Evolutionary conservation across 2,797 vertebrate genomes (phyloP), one percentile per base, ranked within the genome.

Genomic region (Micropoecilia bifurca): DNA sequence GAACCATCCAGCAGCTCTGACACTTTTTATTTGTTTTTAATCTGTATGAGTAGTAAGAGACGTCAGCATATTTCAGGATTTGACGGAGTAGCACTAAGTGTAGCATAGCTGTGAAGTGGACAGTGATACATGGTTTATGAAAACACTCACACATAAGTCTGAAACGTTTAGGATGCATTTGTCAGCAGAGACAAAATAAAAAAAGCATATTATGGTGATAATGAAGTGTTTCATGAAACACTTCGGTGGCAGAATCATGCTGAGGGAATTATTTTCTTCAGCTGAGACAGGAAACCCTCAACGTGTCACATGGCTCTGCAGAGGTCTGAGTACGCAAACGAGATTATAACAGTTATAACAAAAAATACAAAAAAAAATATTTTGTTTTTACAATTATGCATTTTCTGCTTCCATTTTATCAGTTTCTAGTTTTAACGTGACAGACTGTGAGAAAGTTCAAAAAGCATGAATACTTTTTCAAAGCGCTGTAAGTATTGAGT

Each of bases 1-100:
- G 75, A 77, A 83, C 84, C 82, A 78, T 61, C 82, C 75, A 81
- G 74, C 87, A 82, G 57, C n/a, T 85, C 61, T 71, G 75, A 85
- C 88, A 75, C 80, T 73, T 74, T 88, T 84, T 84, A 50, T 68
- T 20, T 33, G 22, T 14, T 1, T 48, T 72, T 72, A 9, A 25
- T 69, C 66, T 69, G 4, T 66, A 4, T n/a, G 8, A 68, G 4
- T 13, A 63, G 12, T 0, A 6, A 12, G 22, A 43, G 7, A 68
- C 4, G 0, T 13, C 36, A 43, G 1, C 9, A 9, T 39, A 13
- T 41, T 68, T 68, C 20, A 68, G 36, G 20, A 39, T 68, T 68
- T n/a, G 68, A 28, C 4, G 22, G 18, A 66, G 6, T 6, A 22
- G 39, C 63, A 22, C 0, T 18, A 69, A 71, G 41, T 14, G 12